Evolutionary conservation across 2,888 invertebrate genomes (phyloP), one percentile per base, ranked within the genome.

Genomic region (Incurvaria masculella): DNA sequence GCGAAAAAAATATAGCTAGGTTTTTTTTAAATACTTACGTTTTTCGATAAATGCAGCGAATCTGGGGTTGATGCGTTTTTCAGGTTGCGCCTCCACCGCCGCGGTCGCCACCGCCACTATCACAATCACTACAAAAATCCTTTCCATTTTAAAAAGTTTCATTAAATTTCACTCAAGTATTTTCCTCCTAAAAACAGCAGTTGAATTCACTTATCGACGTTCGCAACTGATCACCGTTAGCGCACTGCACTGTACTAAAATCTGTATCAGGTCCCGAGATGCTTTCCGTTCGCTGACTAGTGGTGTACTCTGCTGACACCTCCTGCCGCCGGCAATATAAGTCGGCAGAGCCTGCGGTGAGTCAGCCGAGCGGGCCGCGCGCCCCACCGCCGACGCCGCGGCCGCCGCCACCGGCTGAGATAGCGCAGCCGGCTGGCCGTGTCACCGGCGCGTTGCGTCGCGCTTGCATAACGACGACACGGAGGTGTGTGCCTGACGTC

Each of bases 91-190:
- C 49, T 62, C 62, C 49, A 62, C 62, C 40, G 58, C 63, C 54
- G 57, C 61, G 54, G 59, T 71, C 26, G 60, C 59, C 60, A 65
- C 68, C 49, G 68, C 50, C 55, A 69, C 53, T 58, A 69, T 62
- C 53, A 69, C 56, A 53, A 69, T 62, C 59, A 17, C 23, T 11
- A 72, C 53, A 47, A 72, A 54, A 49, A 69, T 60, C 62, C 64
- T 69, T 49, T 67, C 68, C 75, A 74, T 72, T 55, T 53, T 51
- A n/a, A n/a, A n/a, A n/a, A n/a, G n/a, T n/a, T n/a, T n/a, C n/a
- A n/a, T n/a, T n/a, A n/a, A n/a, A n/a, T n/a, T n/a, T n/a, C n/a
- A n/a, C n/a, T n/a, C n/a, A n/a, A n/a, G n/a, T n/a, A n/a, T n/a
- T n/a, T n/a, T n/a, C n/a, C n/a, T n/a, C n/a, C n/a, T n/a, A n/a